Evolutionary conservation across 2,113 vertebrate species (phyloP), one percentile per base, ranked within the genome.

Genomic region (Stigmatopora nigra): DNA sequence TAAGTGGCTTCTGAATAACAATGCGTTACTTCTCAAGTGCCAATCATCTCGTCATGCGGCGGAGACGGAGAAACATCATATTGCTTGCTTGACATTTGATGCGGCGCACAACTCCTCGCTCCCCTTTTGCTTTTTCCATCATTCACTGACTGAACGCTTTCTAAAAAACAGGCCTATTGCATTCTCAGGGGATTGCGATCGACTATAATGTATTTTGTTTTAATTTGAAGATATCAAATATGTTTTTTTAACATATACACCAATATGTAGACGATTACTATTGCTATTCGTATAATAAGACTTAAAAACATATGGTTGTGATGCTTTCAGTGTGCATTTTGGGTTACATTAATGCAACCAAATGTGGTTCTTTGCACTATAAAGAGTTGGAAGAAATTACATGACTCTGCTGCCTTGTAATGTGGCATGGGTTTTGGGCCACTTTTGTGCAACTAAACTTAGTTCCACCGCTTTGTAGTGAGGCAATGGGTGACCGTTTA

Each of bases 161-260:
- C 79, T 85, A 75, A 62, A 62, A 83, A 45, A 12, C 36, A 12
- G 36, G 17, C 45, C 66, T 67, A 70, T 84, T 78, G 77, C 84
- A 89, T 89, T 88, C 87, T 71, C 19, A 64, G 72, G 76, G 77
- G 75, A 77, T 77, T 69, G 78, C 80, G 49, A 52, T 10, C 49
- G 20, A 55, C 52, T 13, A 19, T 13, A 2, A 22, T 56, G 13
- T 16, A 56, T 31, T 56, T 56, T 56, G 53, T 13, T 13, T 56
- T 14, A 2, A 56, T 31, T 56, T 15, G 5, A 56, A 56, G 22
- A 2, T 15, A 56, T 15, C 14, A 56, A 56, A 56, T 15, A 53
- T 22, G 51, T 4, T 13, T 53, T 11, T 20, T 53, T 22, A 9
- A 4, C 19, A 9, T 52, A 20, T 52, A 52, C 38, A 41, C 38